Conservation (phyloP, 2,888 invertebrate genomes). For the Mesopsocus fuscifrons region DNA sequence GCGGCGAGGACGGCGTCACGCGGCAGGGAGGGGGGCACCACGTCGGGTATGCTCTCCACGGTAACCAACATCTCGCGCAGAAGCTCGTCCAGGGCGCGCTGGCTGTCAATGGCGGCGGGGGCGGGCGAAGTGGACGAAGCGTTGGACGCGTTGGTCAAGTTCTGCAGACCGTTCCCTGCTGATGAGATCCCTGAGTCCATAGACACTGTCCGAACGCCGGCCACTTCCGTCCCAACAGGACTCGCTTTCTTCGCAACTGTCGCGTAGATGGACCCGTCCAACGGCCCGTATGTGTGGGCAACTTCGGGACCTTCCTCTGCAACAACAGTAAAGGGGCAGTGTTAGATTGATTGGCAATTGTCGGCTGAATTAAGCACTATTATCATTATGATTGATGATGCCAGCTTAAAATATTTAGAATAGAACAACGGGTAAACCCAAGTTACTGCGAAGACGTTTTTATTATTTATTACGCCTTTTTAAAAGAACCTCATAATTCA, state of each 20-base stretch:
- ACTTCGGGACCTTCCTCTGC: slow-evolving; percentile 34
- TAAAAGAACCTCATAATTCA: too few species aligned
- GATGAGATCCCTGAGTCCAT: slow-evolving; percentile 84
- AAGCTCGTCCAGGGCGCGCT: slow-evolving; percentile 63
- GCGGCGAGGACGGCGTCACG: slow-evolving; percentile 11
- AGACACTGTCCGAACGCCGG: slow-evolving; percentile 62
- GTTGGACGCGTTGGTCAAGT: slow-evolving; percentile 30
- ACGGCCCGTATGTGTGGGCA: slow-evolving; percentile 60
- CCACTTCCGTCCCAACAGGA: slow-evolving; percentile 17
- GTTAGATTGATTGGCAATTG: too few species aligned
- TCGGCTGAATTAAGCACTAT: too few species aligned
- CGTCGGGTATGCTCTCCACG: slow-evolving; percentile 55
- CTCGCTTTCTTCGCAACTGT: slow-evolving; percentile 25
- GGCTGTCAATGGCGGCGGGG: slow-evolving; percentile 31
- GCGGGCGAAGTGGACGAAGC: slow-evolving; percentile 25
- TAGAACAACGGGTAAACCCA: too few species aligned
- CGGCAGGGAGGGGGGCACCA: slow-evolving; percentile 20
- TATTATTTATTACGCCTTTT: too few species aligned
- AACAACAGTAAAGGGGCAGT: slow-evolving; percentile 21
- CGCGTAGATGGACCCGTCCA: slow-evolving; percentile 83
- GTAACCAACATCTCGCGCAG: slow-evolving; percentile 74
- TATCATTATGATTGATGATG: too few species aligned
- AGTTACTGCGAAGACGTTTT: too few species aligned
- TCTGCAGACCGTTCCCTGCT: slow-evolving; percentile 35
- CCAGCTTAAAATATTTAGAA: too few species aligned